A percentile compares a stretch with the other conserved stretches of the same genome.
Conservation (phyloP, 2,113 vertebrate genomes). For the Sterna hirundo region DNA sequence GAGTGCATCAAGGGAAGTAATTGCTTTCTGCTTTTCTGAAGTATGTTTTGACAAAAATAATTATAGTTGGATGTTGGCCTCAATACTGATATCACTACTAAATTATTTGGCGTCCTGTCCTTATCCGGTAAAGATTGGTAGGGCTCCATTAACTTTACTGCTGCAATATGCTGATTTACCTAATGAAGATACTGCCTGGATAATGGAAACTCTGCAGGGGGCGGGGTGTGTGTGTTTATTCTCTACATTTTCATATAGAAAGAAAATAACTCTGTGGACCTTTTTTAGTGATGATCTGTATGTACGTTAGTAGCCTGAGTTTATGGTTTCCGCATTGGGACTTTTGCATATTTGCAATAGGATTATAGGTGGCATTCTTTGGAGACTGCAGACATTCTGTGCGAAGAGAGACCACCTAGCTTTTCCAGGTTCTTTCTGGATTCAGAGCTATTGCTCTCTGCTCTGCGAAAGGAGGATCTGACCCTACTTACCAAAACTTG, state of each 20-base stretch:
- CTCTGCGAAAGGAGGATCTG: not conserved
- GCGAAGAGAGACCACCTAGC: not conserved
- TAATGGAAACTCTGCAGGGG: not conserved
- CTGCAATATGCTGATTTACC: not conserved
- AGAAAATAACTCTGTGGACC: not conserved
- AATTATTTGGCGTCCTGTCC: not conserved
- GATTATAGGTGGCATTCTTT: not conserved
- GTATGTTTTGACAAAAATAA: not conserved
- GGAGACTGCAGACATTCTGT: not conserved
- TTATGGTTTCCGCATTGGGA: not conserved
- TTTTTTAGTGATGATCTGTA: not conserved
- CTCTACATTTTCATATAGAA: not conserved
- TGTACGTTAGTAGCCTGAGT: no score
- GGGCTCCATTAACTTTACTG: not conserved
- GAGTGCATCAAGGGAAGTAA: not conserved
- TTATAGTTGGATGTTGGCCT: not conserved
- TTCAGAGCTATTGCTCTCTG: not conserved
- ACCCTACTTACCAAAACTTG: accelerated
- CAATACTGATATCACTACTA: not conserved
- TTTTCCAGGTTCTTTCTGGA: not conserved
- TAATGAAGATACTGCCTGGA: not conserved
- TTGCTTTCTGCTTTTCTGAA: not conserved
- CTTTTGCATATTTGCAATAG: not conserved
- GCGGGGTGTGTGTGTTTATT: not conserved
- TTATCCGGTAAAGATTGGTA: not conserved